Evolutionary conservation across 1,140 invertebrate species (phyloP).

Genomic region (Macrosteles quadrilineatus): DNA sequence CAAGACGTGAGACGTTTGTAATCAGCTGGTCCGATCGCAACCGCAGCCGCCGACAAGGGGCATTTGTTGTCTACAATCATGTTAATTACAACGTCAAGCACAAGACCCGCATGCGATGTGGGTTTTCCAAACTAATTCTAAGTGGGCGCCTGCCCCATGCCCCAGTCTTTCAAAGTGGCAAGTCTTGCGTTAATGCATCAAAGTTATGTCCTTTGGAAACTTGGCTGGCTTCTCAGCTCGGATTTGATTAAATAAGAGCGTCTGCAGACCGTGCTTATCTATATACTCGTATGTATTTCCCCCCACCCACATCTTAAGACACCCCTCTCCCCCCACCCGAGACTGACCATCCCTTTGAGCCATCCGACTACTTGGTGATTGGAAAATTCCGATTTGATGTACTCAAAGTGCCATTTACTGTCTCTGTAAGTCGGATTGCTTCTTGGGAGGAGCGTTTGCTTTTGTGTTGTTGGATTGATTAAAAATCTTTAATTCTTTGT

Average conservation of each 20-base stretch:
- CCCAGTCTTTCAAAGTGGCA: constrained; percentile 29
- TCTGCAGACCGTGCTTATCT: constrained; percentile 18
- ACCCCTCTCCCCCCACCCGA: not conserved
- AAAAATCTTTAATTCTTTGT: too few relatives aligned
- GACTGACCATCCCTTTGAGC: constrained; percentile 1
- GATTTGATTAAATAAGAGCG: constrained; percentile 31
- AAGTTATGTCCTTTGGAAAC: constrained; percentile 32
- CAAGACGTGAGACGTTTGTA: not conserved
- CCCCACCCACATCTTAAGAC: too few relatives aligned
- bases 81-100: not conserved
- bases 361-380: constrained; percentile 11
- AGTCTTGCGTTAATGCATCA: constrained; percentile 33
- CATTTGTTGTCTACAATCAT: constrained; percentile 8
- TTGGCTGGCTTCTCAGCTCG: constrained; percentile 2
- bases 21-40: not conserved
- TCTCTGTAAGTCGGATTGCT: too few relatives aligned
- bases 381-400: constrained; percentile 14
- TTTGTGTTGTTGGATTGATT: too few relatives aligned
- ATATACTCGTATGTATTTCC: constrained; percentile 21
- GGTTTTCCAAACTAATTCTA: constrained; percentile 34
- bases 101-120: constrained; percentile 6
- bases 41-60: not conserved
- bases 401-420: too few relatives aligned
- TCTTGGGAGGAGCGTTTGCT: too few relatives aligned
- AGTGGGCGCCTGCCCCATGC: not conserved